These are phyloP conservation scores for Laticauda colubrina DNA, from an alignment of 2,113 vertebrate species.

Conservation along the genomic window DNA sequence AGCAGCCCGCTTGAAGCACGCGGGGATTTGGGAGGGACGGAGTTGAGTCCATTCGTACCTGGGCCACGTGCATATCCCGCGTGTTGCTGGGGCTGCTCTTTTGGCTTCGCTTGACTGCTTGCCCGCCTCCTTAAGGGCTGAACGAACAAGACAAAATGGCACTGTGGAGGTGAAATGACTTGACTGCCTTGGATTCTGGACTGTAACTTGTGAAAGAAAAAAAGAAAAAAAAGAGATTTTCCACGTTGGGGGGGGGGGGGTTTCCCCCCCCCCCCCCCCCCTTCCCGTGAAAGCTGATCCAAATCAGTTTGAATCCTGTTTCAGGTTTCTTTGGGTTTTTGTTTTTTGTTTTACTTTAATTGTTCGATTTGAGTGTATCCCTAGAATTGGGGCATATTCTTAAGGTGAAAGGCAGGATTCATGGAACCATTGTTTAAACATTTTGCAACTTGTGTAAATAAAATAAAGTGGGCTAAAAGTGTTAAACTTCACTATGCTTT, in stretches of 20 bases:
- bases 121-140: neutral
- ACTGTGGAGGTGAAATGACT: neutral
- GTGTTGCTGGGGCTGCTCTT: neutral
- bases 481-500: neutral
- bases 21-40: neutral
- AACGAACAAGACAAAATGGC: constrained; percentile 18
- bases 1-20: neutral
- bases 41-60: neutral
- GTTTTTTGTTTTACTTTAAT: neutral
- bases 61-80: constrained; percentile 26
- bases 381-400: neutral
- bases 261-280: neutral
- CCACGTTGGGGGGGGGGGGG: too few species aligned
- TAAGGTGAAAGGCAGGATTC: too few species aligned
- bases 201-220: neutral
- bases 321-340: too few species aligned
- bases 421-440: neutral
- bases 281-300: neutral
- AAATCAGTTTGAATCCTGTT: neutral
- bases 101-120: neutral
- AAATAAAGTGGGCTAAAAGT: too few species aligned
- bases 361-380: neutral
- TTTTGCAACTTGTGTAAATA: neutral
- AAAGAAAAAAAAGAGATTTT: neutral
- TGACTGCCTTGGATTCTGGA: neutral